Percentiles rank a stretch among this genome's conserved stretches.
These are phyloP conservation scores for Hoplias malabaricus DNA, from an alignment of 2,113 vertebrate genomes.

Conservation along the genomic window DNA sequence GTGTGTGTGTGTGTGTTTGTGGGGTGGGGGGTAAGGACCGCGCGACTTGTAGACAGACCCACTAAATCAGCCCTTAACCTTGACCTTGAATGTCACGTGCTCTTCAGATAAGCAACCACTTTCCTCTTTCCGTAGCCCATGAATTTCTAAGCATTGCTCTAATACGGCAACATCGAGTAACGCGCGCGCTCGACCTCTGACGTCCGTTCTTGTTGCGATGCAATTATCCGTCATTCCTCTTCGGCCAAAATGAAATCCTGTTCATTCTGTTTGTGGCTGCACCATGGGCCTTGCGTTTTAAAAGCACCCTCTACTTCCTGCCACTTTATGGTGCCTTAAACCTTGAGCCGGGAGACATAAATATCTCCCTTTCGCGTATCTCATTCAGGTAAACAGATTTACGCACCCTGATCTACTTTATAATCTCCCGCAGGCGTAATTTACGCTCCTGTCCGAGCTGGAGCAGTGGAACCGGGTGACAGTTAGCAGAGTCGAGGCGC, in stretches of 20 bases:
- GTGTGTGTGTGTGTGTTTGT: slow-evolving; percentile 31
- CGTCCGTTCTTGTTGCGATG: not conserved
- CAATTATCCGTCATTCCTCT: not conserved
- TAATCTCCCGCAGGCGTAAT: slow-evolving; percentile 41
- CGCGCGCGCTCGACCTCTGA: not conserved
- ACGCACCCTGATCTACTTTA: slow-evolving; percentile 46
- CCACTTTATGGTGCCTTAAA: not conserved
- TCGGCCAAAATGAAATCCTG: not conserved
- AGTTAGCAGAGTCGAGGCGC: slow-evolving; percentile 40
- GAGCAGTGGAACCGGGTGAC: slow-evolving; percentile 45
- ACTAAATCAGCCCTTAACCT: slow-evolving; percentile 57
- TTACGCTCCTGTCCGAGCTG: slow-evolving; percentile 42
- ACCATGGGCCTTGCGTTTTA: not conserved
- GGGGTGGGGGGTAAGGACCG: not conserved
- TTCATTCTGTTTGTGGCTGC: not conserved
- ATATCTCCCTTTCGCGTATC: slow-evolving; percentile 11
- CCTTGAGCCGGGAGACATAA: slow-evolving; percentile 15
- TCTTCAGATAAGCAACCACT: slow-evolving; percentile 34
- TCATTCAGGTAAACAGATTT: slow-evolving; percentile 39
- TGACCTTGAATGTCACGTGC: slow-evolving; percentile 65
- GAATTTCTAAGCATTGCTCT: slow-evolving; percentile 11
- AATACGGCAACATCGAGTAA: not conserved
- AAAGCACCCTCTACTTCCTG: not conserved
- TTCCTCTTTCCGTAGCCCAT: slow-evolving; percentile 31
- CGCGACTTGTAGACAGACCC: not conserved